phyloP scores from a whole-genome alignment of 64 coral and sea anemone genomes.

The Pocillopora damicornis region DNA sequence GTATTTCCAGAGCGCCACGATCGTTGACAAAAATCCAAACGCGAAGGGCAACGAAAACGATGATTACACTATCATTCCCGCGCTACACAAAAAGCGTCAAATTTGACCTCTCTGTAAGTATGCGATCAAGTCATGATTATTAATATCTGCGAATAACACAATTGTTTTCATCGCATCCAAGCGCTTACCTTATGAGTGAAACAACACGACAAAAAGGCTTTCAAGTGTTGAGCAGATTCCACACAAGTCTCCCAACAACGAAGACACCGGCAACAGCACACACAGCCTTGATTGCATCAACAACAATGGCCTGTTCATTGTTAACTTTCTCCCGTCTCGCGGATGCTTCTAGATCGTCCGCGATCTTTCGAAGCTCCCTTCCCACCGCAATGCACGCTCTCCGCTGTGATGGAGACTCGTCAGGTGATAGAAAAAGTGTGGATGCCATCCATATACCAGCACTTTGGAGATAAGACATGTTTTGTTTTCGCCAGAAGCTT shows the following conservation, averaged over 20 bases:
- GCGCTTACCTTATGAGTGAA: background rate
- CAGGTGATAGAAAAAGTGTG: background rate
- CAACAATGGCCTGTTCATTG: background rate
- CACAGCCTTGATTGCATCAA: background rate
- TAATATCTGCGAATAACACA: background rate
- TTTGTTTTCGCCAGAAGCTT: background rate
- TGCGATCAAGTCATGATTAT: background rate
- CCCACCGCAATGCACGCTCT: constrained; percentile 32
- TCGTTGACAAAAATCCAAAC: background rate
- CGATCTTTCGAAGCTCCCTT: constrained; percentile 19
- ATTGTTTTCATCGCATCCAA: background rate
- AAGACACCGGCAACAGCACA: constrained; percentile 7
- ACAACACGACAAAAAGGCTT: background rate
- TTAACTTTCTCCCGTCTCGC: background rate
- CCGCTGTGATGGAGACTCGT: constrained; percentile 4
- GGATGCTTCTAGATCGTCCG: constrained; percentile 9
- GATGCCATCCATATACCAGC: constrained; percentile 3
- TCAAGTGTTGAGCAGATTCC: constrained; percentile 18
- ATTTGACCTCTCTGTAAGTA: background rate
- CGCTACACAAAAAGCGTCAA: background rate
- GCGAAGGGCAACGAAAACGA: background rate
- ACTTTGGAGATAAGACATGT: constrained; percentile 15
- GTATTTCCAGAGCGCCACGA: background rate
- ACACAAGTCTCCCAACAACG: constrained; percentile 9
- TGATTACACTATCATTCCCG: background rate